phyloP scores from a whole-genome alignment of 2,797 vertebrate genomes.

The Botia kubotai region DNA sequence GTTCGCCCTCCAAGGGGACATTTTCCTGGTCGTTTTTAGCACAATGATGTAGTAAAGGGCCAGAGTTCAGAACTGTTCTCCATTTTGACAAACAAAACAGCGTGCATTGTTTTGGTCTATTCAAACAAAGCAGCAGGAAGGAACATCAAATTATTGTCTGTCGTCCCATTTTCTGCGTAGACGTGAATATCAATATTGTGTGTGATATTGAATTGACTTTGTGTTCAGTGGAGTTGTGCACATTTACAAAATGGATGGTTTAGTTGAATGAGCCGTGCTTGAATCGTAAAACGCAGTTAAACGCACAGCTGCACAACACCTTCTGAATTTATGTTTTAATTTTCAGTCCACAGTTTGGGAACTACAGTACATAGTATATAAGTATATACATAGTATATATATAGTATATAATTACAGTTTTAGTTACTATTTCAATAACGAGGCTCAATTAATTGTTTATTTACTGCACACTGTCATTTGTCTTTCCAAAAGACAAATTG shows the following conservation, averaged over 20 bases:
- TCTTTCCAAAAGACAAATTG: too few relatives aligned
- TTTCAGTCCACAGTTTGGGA: too few relatives aligned
- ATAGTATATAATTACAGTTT: too few relatives aligned
- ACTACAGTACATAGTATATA: too few relatives aligned
- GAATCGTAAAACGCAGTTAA: background rate
- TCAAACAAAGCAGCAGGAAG: conserved; percentile 14
- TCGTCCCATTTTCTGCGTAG: background rate
- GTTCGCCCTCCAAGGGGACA: background rate
- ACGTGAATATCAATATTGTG: conserved; percentile 20
- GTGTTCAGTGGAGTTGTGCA: background rate
- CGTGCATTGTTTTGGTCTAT: conserved; percentile 19
- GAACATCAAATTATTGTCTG: conserved; percentile 12
- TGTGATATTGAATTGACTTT: conserved; percentile 30
- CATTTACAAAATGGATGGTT: background rate
- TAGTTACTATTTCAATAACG: too few relatives aligned
- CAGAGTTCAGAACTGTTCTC: conserved; percentile 9
- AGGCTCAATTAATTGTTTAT: too few relatives aligned
- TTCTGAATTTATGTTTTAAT: background rate
- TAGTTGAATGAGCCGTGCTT: background rate
- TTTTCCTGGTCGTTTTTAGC: background rate
- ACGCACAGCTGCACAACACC: background rate
- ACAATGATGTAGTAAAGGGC: background rate
- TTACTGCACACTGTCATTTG: too few relatives aligned
- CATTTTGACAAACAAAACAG: conserved; percentile 34
- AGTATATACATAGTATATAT: too few relatives aligned